Evolutionary conservation across 2,888 invertebrate species (phyloP).

Genomic region (Nomada fucata): DNA sequence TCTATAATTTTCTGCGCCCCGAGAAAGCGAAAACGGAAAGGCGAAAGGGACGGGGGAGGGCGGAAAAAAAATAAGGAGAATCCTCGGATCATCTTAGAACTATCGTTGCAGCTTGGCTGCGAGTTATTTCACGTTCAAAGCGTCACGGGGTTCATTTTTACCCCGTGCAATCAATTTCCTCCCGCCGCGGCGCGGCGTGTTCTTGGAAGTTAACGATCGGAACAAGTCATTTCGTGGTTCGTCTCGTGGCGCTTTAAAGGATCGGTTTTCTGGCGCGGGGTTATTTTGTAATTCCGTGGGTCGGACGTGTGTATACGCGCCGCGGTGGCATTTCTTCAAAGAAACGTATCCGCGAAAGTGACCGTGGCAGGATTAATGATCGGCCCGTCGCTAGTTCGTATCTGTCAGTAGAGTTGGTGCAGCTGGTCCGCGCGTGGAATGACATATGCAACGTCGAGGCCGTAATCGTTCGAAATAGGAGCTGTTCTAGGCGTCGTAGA

Average conservation of each 20-base stretch:
- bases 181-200: not conserved
- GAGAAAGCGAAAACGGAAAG: not conserved
- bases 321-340: conserved; percentile 12
- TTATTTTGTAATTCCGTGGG: conserved; percentile 6
- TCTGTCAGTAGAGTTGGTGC: conserved; percentile 52
- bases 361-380: conserved; percentile 24
- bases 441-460: conserved; percentile 47
- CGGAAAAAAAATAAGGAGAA: not conserved
- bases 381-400: conserved; percentile 43
- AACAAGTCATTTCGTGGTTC: conserved; percentile 32
- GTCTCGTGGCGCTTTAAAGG: conserved; percentile 4
- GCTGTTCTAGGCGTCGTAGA: conserved; percentile 61
- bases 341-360: conserved; percentile 14
- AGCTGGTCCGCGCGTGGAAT: conserved; percentile 47
- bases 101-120: not conserved
- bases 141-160: not conserved
- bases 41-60: too few relatives aligned
- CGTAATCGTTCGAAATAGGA: conserved; percentile 59
- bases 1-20: not conserved
- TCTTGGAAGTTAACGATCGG: conserved; percentile 3
- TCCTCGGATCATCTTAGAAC: not conserved
- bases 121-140: not conserved
- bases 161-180: conserved; percentile 16
- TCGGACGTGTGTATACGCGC: too few relatives aligned
- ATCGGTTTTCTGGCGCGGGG: not conserved